These are phyloP conservation scores for Telenomus remus DNA, from an alignment of 1,140 invertebrate genomes.

Conservation along the genomic window DNA sequence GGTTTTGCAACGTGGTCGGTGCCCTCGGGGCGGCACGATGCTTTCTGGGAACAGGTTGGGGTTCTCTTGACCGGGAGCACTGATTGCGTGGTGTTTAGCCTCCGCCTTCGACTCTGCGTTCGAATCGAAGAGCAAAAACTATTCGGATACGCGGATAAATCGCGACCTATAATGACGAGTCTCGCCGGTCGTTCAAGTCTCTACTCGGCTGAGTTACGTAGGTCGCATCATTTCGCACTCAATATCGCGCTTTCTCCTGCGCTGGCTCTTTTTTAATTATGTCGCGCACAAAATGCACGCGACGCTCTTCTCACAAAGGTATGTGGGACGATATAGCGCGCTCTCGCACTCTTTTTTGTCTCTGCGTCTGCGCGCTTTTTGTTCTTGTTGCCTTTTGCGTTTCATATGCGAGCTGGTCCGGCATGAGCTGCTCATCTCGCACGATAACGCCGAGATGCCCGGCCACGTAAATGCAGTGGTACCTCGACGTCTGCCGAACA, in stretches of 20 bases:
- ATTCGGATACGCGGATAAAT: conserved; percentile 40
- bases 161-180: conserved; percentile 41
- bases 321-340: conserved; percentile 66
- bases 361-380: conserved; percentile 45
- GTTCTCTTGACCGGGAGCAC: conserved; percentile 66
- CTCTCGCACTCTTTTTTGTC: conserved; percentile 45
- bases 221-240: conserved; percentile 22
- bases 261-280: conserved; percentile 55
- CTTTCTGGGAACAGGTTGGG: conserved; percentile 69
- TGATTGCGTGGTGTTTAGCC: conserved; percentile 73
- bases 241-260: conserved; percentile 49
- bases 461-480: conserved; percentile 66
- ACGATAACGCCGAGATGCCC: conserved; percentile 59
- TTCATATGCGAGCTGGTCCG: conserved; percentile 36
- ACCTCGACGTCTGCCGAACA: conserved; percentile 60
- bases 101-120: conserved; percentile 66
- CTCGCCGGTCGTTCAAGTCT: neutral
- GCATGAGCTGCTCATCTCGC: conserved; percentile 59
- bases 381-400: too few species aligned
- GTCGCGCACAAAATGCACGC: conserved; percentile 51
- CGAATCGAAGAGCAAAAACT: conserved; percentile 53
- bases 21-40: conserved; percentile 66
- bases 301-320: conserved; percentile 61
- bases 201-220: conserved; percentile 12
- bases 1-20: conserved; percentile 66